phyloP scores from a whole-genome alignment of 2,888 invertebrate genomes.

The Athalia cordata region DNA sequence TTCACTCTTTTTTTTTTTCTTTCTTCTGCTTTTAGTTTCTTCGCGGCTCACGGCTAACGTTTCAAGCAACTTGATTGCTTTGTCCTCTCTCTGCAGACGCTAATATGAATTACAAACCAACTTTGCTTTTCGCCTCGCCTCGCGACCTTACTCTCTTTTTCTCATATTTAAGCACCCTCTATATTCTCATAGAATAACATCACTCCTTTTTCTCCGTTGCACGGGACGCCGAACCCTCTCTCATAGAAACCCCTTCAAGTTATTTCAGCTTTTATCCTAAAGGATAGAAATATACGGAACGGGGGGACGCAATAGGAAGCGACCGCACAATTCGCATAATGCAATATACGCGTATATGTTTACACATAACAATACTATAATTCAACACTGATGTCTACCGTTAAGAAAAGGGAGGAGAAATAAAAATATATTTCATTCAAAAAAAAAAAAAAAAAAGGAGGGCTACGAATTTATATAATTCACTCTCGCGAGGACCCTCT shows the following conservation, averaged over 20 bases:
- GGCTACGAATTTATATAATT: no score
- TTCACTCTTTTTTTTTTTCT: neutral
- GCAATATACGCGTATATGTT: neutral
- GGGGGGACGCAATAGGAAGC: slow-evolving; percentile 33
- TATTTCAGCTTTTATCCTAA: slow-evolving; percentile 1
- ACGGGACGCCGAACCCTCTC: neutral
- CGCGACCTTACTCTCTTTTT: slow-evolving; percentile 2
- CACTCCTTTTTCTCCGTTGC: slow-evolving; percentile 8
- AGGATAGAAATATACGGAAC: neutral
- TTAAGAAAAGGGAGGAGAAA: no score
- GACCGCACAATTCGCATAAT: slow-evolving; percentile 38
- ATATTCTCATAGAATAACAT: slow-evolving; percentile 1
- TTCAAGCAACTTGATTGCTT: slow-evolving; percentile 57
- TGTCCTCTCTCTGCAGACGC: slow-evolving; percentile 53
- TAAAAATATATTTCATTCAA: no score
- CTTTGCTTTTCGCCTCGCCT: slow-evolving; percentile 22
- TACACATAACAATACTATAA: neutral
- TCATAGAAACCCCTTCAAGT: neutral
- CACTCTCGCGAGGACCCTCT: no score
- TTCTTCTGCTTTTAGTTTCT: neutral
- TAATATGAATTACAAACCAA: slow-evolving; percentile 60
- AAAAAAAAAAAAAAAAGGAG: no score
- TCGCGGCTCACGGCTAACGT: neutral
- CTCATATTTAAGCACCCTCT: neutral
- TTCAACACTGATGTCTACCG: neutral